Percentiles rank a stretch among this genome's conserved stretches.
Conservation (phyloP, 2,113 vertebrate genomes). For the Pelmatolapia mariae region DNA sequence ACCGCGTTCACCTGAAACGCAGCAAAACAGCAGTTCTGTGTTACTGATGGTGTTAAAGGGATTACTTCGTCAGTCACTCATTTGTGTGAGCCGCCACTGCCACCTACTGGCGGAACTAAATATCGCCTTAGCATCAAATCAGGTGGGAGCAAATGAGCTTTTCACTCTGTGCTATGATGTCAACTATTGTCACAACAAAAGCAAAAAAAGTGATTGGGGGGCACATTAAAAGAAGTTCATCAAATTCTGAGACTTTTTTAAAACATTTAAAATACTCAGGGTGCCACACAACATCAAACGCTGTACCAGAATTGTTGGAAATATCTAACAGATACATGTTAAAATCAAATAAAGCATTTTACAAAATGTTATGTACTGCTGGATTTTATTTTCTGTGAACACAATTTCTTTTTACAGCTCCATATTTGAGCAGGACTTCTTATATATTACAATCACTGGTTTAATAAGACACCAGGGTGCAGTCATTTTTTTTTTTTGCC, state of each 20-base stretch:
- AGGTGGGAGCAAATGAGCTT: not conserved
- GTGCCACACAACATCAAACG: not conserved
- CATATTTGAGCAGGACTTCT: not conserved
- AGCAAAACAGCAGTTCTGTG: not conserved
- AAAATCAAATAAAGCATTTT: conserved; percentile 6
- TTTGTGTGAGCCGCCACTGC: not conserved
- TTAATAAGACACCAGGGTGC: not conserved
- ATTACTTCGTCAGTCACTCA: not conserved
- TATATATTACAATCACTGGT: not conserved
- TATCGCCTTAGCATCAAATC: not conserved
- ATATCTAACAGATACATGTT: not conserved
- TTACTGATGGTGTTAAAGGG: not conserved
- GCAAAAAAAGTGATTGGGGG: not conserved
- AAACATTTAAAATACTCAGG: not conserved
- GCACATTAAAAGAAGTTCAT: not conserved
- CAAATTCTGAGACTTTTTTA: not conserved
- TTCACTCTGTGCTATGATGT: not conserved
- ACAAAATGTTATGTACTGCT: not conserved
- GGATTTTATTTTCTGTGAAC: conserved; percentile 53
- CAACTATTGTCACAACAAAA: not conserved
- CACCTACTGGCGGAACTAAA: not conserved
- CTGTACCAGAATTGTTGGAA: not conserved
- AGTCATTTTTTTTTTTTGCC: not conserved
- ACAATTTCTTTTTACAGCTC: not conserved
- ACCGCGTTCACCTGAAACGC: not conserved